These are phyloP conservation scores for Hedychridium roseum DNA, from an alignment of 2,888 invertebrate genomes.

Conservation along the genomic window DNA sequence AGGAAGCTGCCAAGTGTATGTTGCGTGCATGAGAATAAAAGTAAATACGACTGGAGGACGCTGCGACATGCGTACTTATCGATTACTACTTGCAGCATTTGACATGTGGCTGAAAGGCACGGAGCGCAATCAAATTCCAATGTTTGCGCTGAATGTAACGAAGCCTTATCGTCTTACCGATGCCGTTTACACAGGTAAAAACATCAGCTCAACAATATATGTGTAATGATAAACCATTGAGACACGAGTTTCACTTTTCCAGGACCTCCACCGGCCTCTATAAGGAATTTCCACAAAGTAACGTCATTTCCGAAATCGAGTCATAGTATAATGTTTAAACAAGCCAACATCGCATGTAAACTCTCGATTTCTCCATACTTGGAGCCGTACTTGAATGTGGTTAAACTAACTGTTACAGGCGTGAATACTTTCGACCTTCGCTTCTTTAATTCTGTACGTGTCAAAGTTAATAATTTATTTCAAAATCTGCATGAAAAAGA, in stretches of 20 bases:
- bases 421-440: constrained; percentile 35
- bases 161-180: constrained; percentile 52
- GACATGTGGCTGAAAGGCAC: constrained; percentile 48
- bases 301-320: constrained; percentile 33
- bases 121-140: constrained; percentile 55
- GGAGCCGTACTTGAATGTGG: constrained; percentile 47
- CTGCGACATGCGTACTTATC: no score
- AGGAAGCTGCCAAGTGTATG: constrained; percentile 54
- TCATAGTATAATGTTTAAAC: constrained; percentile 38
- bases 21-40: background rate
- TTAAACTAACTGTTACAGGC: constrained; percentile 35
- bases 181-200: constrained; percentile 36
- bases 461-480: constrained; percentile 43
- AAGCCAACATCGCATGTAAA: constrained; percentile 32
- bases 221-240: background rate
- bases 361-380: constrained; percentile 35
- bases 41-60: no score
- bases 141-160: constrained; percentile 48
- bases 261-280: constrained; percentile 29
- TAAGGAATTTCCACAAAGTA: constrained; percentile 34
- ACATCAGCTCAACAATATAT: constrained; percentile 6
- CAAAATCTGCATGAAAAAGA: constrained; percentile 35
- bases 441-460: constrained; percentile 43
- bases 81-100: constrained; percentile 48
- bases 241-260: constrained; percentile 10